Base-by-base conservation (phyloP, 2,888 invertebrate genomes). In the Mythimna vitellina region DNA sequence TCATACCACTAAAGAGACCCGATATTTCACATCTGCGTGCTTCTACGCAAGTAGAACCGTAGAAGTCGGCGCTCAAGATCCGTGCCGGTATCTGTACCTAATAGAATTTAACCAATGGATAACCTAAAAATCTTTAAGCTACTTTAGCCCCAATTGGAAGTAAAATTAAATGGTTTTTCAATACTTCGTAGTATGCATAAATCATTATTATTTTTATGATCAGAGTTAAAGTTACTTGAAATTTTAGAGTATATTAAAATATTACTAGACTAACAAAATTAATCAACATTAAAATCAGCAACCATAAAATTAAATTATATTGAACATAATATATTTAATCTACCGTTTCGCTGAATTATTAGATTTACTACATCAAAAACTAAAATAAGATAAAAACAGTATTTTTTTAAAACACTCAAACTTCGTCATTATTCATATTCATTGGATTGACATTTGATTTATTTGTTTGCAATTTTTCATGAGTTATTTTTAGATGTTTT, bases 391-490 rank as follows among this genome's bases (percentile, higher is more conserved):
- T 46, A 56, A 32, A 38, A 51, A 51, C 46, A 46, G 7, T 5
- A 17, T 61, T 64, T 60, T 25, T 49, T 25, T 25, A 38, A 54
- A 10, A 14, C 14, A 53, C 22, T 53, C 25, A 46, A 62, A 65
- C 32, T 53, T 12, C 7, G 20, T 38, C 25, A 46, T 51, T 62
- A n/a, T 17, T 32, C 0, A 14, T 8, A 61, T 38, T 49, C 25
- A 51, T 46, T 49, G 12, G n/a, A 49, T 61, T 32, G 35, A 53
- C 17, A 46, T 46, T 65, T 61, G 10, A 65, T 22, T 63, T 12
- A 67, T 75, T 38, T 70, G 61, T 70, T 64, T 64, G 9, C 20
- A 29, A 42, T 14, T 42, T 38, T 38, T 35, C 35, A 32, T 17
- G 20, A 17, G 5, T 14, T 78, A 53, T 56, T 56, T 51, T 51